Base-by-base conservation (phyloP, 2,888 invertebrate species). In the Amphipyra tragopoginis region DNA sequence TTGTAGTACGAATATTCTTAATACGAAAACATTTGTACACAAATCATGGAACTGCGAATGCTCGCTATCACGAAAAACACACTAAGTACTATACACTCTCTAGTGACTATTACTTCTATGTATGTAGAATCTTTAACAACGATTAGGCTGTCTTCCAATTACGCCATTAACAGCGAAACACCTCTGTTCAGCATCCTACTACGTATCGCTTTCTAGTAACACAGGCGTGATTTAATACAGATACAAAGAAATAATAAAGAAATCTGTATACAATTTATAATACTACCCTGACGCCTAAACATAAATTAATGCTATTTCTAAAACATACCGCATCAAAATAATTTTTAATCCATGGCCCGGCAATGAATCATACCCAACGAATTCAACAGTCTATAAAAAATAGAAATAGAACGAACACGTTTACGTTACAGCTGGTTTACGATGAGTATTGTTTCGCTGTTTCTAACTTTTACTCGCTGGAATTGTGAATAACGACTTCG, bases 321-420 rank as follows among this genome's bases (percentile, higher is more conserved):
- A 54, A 45, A 61, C 33, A 42, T 36, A 58, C 52, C 52, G 45
- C 58, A 75, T 56, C 40, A 65, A 69, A 67, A 56, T 33, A 52
- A 26, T 55, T 74, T 69, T 56, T 56, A 43, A 53, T 44, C 26
- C 33, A 11, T 33, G 6, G 39, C 26, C 61, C 14, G 21, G 14
- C 47, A 43, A 62, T 78, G 81, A 82, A 80, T 83, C 82, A 83
- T 76, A 74, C 56, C 51, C 51, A 50, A 65, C 62, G 54, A 47
- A 75, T 61, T 65, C 50, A 65, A 55, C 76, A 76, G 74, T 79
- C 64, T 65, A 81, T 83, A 69, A 81, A 83, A 80, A 48, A 42
- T 45, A 44, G 52, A 82, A 82, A 82, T 84, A 84, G 84, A 83
- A 82, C 67, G 60, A 62, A 67, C 62, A 66, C 74, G 79, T 82